Base-by-base conservation (phyloP, 1,140 invertebrate genomes). In the Myzus persicae region DNA sequence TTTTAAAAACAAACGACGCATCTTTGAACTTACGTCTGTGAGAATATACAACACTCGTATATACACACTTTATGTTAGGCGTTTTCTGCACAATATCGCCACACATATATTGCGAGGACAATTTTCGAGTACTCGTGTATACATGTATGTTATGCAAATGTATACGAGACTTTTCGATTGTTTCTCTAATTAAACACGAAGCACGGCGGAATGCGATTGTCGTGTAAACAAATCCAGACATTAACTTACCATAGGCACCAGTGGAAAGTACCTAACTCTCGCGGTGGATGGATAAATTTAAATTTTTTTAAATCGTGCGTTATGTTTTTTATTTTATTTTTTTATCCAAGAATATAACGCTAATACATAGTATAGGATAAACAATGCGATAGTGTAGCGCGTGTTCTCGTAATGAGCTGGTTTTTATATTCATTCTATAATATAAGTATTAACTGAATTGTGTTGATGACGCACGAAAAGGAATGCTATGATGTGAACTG, bases 111-210 rank as follows among this genome's bases (percentile, higher is more conserved):
- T 76, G n/a, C n/a, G 4, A 4, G 59, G 5, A 76, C 31, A 76
- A 76, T 67, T 14, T 0, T 67, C 14, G 14, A n/a, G 26, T 67
- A n/a, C 14, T 18, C 14, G 46, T 44, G 8, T 44, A 44, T 46
- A 46, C 11, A 46, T 3, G 1, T 67, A 67, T 14, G 31, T 31
- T n/a, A 76, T 76, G 59, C 59, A 36, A 76, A 76, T n/a, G n/a
- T n/a, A n/a, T n/a, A n/a, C n/a, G 59, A 14, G 5, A 18, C 5
- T 76, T 76, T 76, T 76, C 31, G n/a, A 76, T 76, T 76, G 59
- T 76, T 76, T 76, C 59, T 76, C n/a, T 76, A 76, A 76, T n/a
- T 76, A 76, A 76, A 76, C 59, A n/a, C 59, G 59, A 76, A 14
- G n/a, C n/a, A 76, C 5, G 59, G 14, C 18, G n/a, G 59, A 76